Evolutionary conservation across 2,113 vertebrate genomes (phyloP).

Genomic region (Panthera leo): DNA sequence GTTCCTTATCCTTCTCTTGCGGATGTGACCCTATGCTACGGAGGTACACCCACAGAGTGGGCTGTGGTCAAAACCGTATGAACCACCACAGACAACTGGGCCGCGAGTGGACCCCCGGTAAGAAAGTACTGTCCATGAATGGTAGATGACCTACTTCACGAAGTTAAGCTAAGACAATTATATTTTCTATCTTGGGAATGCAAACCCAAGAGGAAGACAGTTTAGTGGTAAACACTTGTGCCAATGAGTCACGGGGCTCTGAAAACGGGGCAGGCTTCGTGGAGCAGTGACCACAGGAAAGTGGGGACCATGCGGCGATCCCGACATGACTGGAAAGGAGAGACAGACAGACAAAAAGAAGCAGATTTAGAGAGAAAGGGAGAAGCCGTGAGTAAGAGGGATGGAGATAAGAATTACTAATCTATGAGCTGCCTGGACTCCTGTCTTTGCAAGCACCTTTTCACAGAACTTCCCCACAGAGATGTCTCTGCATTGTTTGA

Average conservation of each 20-base stretch:
- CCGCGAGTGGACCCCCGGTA: too few relatives aligned
- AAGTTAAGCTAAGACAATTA: background rate
- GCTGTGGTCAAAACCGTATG: background rate
- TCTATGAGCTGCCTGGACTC: background rate
- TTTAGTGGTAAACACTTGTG: background rate
- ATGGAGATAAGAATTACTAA: background rate
- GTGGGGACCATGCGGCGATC: background rate
- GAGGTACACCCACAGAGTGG: rapidly evolving
- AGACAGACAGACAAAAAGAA: background rate
- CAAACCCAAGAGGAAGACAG: background rate
- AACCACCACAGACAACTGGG: background rate
- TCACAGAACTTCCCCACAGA: background rate
- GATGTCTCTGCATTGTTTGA: background rate
- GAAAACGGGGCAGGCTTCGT: background rate
- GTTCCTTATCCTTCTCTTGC: background rate
- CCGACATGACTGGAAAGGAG: background rate
- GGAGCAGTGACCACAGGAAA: background rate
- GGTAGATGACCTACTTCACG: background rate
- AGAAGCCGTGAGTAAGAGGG: background rate
- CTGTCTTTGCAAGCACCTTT: background rate
- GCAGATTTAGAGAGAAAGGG: background rate
- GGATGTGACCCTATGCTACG: rapidly evolving
- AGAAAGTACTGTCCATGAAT: background rate
- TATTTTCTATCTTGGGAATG: background rate
- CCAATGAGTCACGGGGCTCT: rapidly evolving